Evolutionary conservation across 1,140 invertebrate species (phyloP).

Genomic region (Heliothis virescens): DNA sequence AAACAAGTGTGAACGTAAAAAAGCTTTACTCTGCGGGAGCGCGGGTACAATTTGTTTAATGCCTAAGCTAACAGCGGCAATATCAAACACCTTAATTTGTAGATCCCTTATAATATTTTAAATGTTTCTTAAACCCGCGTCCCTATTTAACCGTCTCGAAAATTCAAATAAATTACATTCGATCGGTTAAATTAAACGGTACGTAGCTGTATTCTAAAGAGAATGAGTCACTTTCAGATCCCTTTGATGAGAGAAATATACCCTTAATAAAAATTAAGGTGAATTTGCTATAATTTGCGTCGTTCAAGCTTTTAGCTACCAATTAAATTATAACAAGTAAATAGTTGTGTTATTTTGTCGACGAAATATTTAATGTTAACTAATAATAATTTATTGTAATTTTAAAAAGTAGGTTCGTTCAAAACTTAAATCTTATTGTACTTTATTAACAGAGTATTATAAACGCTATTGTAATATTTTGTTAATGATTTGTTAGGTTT

Average conservation of each 20-base stretch:
- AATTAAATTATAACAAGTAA: slow-evolving; percentile 26
- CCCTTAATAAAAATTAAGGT: slow-evolving; percentile 15
- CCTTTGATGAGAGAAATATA: slow-evolving; percentile 36
- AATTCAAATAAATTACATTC: slow-evolving; percentile 51
- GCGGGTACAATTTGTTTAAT: slow-evolving; percentile 40
- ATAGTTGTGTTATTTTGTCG: slow-evolving; percentile 21
- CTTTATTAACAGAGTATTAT: too few species aligned
- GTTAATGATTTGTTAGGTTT: neutral
- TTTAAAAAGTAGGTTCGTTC: too few species aligned
- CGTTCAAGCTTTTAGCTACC: slow-evolving; percentile 6
- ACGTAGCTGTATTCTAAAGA: slow-evolving; percentile 37
- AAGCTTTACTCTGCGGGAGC: slow-evolving; percentile 24
- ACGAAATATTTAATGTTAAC: neutral
- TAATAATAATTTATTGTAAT: neutral
- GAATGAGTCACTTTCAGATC: slow-evolving; percentile 47
- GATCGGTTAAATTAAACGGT: slow-evolving; percentile 52
- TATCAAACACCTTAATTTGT: slow-evolving; percentile 41
- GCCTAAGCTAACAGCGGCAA: slow-evolving; percentile 23
- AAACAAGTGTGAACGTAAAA: slow-evolving; percentile 17
- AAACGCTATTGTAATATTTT: neutral
- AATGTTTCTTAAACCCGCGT: slow-evolving; percentile 25
- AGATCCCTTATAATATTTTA: slow-evolving; percentile 39
- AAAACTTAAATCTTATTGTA: too few species aligned
- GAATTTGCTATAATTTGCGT: slow-evolving; percentile 18
- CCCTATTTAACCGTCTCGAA: slow-evolving; percentile 18